Conservation (phyloP, 2,113 vertebrate species). For the Ptilorrhoa leucosticta region DNA sequence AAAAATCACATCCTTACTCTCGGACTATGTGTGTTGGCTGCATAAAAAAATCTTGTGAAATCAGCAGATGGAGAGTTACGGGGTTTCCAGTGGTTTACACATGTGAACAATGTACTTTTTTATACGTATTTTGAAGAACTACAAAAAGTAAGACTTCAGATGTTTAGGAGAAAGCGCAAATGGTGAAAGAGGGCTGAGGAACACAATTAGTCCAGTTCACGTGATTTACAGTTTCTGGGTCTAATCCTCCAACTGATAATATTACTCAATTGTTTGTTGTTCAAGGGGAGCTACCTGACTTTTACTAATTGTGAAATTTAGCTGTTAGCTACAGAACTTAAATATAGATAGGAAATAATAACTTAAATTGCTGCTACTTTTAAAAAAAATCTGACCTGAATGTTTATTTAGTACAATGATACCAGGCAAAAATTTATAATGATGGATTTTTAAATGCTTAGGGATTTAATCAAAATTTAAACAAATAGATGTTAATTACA, state of each 20-base stretch:
- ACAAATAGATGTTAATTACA: background rate
- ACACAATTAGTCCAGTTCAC: background rate
- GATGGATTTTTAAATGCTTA: background rate
- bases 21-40: background rate
- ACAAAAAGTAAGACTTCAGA: background rate
- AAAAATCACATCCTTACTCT: background rate
- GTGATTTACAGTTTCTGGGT: background rate
- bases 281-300: background rate
- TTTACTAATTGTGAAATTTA: background rate
- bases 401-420: background rate
- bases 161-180: background rate
- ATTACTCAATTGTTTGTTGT: background rate
- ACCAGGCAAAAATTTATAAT: background rate
- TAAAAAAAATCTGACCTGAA: background rate
- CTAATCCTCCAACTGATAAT: background rate
- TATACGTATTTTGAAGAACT: background rate
- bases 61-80: background rate
- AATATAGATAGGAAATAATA: background rate
- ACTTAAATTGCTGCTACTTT: background rate
- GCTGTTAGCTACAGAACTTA: background rate
- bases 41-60: background rate
- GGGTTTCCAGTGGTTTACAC: background rate
- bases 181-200: background rate
- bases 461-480: background rate
- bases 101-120: background rate